Evolutionary conservation across 2,888 invertebrate species (phyloP), one percentile per base, ranked within the genome.

Genomic region (Digitonthophagus gazella): DNA sequence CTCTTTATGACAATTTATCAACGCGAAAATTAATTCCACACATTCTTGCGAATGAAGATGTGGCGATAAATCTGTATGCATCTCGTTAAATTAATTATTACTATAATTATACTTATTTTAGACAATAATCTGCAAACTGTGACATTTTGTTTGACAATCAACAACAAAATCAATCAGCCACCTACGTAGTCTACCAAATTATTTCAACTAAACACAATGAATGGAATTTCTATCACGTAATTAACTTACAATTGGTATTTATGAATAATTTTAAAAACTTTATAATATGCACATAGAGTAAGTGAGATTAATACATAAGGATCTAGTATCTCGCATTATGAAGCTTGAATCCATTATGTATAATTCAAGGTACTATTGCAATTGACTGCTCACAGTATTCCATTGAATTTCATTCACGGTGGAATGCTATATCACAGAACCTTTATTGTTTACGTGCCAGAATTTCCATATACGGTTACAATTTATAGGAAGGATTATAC

Each of bases 41-140:
- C 95, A 95, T 82, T 91, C 89, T 55, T 89, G 86, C 56, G 91
- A 89, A 82, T 95, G 94, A 78, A 93, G 85, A 85, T 91, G 91
- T 11, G 88, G 80, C 6, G 91, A 86, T 75, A 91, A 84, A 83
- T 91, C 91, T 65, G 90, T 87, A 86, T 91, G 91, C 91, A 91
- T 91, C 79, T 44, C 56, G 28, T 44, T 44, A 44, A 2, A 44
- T 44, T 44, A 6, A 44, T 8, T 44, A 11, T 11, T 44, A 11
- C 11, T 8, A 44, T 44, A 11, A 44, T 1, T 8, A 2, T 44
- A 11, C 28, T 44, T 44, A 44, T 44, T 44, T 44, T 44, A n/a
- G n/a, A n/a, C n/a, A n/a, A n/a, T n/a, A 44, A 44, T 6, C 11
- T 44, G 28, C 6, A 44, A 44, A 44, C 28, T 44, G 11, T 44